Evolutionary conservation across 2,113 vertebrate species (phyloP).

Genomic region (Paradisaea rubra): DNA sequence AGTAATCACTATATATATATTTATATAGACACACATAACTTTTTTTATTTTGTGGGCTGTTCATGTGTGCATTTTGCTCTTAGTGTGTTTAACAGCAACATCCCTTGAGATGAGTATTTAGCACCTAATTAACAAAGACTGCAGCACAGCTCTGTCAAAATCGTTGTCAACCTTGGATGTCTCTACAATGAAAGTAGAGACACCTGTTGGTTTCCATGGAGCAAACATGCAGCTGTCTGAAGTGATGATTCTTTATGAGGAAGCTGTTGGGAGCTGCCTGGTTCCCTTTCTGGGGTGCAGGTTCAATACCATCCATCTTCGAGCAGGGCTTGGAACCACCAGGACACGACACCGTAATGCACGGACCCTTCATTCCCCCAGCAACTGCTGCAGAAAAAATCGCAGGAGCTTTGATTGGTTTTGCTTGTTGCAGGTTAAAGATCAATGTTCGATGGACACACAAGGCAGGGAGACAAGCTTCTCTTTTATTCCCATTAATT

Average conservation of each 20-base stretch:
- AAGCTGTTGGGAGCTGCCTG: background rate
- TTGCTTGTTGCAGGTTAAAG: constrained; percentile 21
- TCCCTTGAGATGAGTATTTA: background rate
- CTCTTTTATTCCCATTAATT: background rate
- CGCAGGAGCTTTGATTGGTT: background rate
- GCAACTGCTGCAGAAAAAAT: background rate
- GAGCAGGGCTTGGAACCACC: background rate
- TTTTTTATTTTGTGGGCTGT: background rate
- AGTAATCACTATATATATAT: background rate
- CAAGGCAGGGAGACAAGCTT: background rate
- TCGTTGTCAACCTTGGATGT: rapidly evolving
- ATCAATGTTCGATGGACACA: background rate
- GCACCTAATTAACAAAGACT: background rate
- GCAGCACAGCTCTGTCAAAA: background rate
- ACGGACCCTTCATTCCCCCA: background rate
- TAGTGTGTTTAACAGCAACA: background rate
- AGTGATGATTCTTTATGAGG: background rate
- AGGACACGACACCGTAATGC: background rate
- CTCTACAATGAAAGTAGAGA: background rate
- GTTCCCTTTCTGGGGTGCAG: background rate
- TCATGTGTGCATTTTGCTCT: background rate
- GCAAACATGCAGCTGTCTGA: background rate
- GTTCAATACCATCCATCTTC: background rate
- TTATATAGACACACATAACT: background rate
- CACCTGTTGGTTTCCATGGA: background rate